These are phyloP conservation scores for Aquatica leii DNA, from an alignment of 2,888 invertebrate genomes.

Conservation along the genomic window DNA sequence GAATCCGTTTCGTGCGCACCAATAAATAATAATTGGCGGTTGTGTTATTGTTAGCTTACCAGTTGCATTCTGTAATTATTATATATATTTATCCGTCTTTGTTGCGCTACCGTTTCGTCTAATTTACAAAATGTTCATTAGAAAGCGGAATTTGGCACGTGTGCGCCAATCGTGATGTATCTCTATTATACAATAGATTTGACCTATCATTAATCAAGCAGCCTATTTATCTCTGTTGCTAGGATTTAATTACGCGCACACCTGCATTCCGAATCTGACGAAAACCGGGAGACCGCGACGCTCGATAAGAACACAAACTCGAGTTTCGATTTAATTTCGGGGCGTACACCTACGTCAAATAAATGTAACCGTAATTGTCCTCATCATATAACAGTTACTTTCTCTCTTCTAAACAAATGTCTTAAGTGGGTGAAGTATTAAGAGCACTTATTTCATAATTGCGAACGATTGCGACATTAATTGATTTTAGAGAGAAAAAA, in stretches of 20 bases:
- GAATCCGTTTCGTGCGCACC: slow-evolving; percentile 34
- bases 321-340: slow-evolving; percentile 1
- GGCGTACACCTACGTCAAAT: slow-evolving; percentile 4
- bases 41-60: slow-evolving; percentile 16
- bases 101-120: slow-evolving; percentile 16
- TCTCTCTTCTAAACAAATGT: slow-evolving; percentile 18
- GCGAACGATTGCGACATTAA: slow-evolving; percentile 13
- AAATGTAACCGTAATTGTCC: slow-evolving; percentile 7
- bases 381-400: slow-evolving; percentile 13
- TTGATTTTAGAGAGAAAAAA: slow-evolving; percentile 5
- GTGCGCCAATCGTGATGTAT: slow-evolving; percentile 25
- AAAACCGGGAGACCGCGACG: too few relatives aligned
- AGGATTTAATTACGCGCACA: too few relatives aligned
- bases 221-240: not conserved
- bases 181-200: slow-evolving; percentile 26
- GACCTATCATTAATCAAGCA: slow-evolving; percentile 27
- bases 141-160: slow-evolving; percentile 29
- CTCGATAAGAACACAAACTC: too few relatives aligned
- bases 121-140: slow-evolving; percentile 16
- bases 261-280: too few relatives aligned
- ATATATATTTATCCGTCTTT: slow-evolving; percentile 19
- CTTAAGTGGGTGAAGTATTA: slow-evolving; percentile 18
- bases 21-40: slow-evolving; percentile 22
- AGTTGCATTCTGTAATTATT: slow-evolving; percentile 12
- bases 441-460: slow-evolving; percentile 19